Evolutionary conservation across 1,140 invertebrate species (phyloP), one percentile per base, ranked within the genome.

Genomic region (Hirudo medicinalis): DNA sequence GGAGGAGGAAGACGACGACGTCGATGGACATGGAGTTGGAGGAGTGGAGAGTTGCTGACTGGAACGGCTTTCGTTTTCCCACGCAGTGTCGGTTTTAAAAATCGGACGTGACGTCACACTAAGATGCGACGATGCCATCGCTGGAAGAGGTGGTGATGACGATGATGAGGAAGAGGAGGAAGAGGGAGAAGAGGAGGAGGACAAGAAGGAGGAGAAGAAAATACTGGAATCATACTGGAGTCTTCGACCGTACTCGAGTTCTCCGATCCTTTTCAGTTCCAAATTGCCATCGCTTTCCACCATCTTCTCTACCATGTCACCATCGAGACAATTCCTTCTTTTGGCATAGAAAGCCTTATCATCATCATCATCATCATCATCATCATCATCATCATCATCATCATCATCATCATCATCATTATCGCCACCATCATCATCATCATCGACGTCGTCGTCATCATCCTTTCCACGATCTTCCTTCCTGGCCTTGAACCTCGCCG

Each of bases 311-410:
- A 6, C 29, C 22, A 11, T 63, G 9, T 63, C 20, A 68, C 36
- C 67, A 68, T 40, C 36, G 36, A 29, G n/a, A 19, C 36, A 68
- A 63, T 68, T n/a, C 9, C 15, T 43, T 32, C 36, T 43, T 29
- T 19, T 25, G 36, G n/a, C 67, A 2, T 4, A 4, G 20, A 29
- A 25, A 68, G 22, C 67, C n/a, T 73, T 20, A 60, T 73, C 57
- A 71, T 13, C 54, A 73, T 54, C 57, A 71, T 55, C 3, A 71
- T 73, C 68, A 72, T 71, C 68, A 71, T 71, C 55, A 71, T 73
- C 67, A 73, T 73, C 67, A 71, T 71, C 40, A 29, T 71, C 67
- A 73, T 73, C 67, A 8, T 71, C 67, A 55, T 73, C 49, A 5
- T 71, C 40, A 72, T 71, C 40, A 71, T 73, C 40, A 73, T 72